These are phyloP conservation scores for Ostrea edulis DNA, from an alignment of 1,140 invertebrate species.

Conservation along the genomic window DNA sequence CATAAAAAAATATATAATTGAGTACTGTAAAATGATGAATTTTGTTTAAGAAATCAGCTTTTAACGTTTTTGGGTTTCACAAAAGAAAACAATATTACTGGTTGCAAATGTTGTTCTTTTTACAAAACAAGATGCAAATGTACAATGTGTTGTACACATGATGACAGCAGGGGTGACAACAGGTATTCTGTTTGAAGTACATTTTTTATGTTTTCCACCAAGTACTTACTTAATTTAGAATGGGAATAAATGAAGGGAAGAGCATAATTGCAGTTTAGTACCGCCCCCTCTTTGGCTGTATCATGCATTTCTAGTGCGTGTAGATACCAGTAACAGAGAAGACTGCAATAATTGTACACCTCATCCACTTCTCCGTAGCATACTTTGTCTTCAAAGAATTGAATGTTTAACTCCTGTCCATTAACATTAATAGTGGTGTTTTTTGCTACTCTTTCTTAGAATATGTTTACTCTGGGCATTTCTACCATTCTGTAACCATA, in stretches of 20 bases:
- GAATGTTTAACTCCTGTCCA: neutral
- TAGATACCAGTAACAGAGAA: conserved; percentile 33
- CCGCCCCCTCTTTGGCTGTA: conserved; percentile 38
- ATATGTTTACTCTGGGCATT: neutral
- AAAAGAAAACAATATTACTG: no score
- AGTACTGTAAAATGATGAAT: no score
- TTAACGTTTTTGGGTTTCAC: no score
- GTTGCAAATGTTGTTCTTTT: no score
- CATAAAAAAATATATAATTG: no score
- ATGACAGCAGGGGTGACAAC: conserved; percentile 2
- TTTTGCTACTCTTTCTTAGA: neutral
- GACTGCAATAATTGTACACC: neutral
- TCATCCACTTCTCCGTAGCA: neutral
- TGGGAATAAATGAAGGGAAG: neutral
- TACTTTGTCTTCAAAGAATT: neutral
- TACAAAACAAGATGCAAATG: no score
- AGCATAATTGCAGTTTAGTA: conserved; percentile 12
- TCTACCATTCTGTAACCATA: neutral
- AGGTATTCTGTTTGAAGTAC: conserved; percentile 18
- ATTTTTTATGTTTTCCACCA: conserved; percentile 31
- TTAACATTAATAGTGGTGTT: neutral
- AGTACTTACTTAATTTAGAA: neutral
- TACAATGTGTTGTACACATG: no score
- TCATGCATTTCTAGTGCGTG: conserved; percentile 22
- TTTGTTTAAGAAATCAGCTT: no score